Percentiles rank a stretch among this genome's conserved stretches.
These are phyloP conservation scores for Drosophila affinis DNA, from an alignment of 2,888 invertebrate species.

Conservation along the genomic window DNA sequence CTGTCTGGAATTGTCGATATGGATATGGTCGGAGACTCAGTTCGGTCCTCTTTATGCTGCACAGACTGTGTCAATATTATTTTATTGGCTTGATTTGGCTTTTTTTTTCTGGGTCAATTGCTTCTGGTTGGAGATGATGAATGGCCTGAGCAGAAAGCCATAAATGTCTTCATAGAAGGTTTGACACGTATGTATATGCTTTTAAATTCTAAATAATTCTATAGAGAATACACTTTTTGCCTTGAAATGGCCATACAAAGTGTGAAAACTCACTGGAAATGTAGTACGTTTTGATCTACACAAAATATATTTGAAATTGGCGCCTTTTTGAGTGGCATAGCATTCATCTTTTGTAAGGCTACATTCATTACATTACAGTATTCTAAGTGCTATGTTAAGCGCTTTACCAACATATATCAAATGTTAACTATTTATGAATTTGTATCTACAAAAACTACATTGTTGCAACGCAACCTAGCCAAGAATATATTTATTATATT, in stretches of 20 bases:
- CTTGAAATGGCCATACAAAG: background rate
- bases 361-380: background rate
- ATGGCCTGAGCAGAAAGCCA: slow-evolving; percentile 7
- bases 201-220: background rate
- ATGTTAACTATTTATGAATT: background rate
- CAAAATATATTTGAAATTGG: background rate
- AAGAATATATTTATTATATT: no score
- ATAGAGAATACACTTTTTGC: background rate
- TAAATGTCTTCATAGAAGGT: slow-evolving; percentile 7
- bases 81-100: slow-evolving; percentile 25
- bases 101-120: slow-evolving; percentile 62
- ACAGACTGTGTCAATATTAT: slow-evolving; percentile 53
- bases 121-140: slow-evolving; percentile 10
- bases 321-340: background rate
- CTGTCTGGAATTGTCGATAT: slow-evolving; percentile 36
- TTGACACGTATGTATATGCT: background rate
- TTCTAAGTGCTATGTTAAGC: no score
- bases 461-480: no score
- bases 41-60: background rate
- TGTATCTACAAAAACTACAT: no score
- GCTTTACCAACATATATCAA: background rate
- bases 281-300: no score
- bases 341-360: background rate
- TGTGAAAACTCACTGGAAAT: no score
- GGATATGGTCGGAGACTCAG: slow-evolving; percentile 16